These are phyloP conservation scores for Tangara arthus DNA, from an alignment of 2,797 vertebrate genomes.

Conservation along the genomic window DNA sequence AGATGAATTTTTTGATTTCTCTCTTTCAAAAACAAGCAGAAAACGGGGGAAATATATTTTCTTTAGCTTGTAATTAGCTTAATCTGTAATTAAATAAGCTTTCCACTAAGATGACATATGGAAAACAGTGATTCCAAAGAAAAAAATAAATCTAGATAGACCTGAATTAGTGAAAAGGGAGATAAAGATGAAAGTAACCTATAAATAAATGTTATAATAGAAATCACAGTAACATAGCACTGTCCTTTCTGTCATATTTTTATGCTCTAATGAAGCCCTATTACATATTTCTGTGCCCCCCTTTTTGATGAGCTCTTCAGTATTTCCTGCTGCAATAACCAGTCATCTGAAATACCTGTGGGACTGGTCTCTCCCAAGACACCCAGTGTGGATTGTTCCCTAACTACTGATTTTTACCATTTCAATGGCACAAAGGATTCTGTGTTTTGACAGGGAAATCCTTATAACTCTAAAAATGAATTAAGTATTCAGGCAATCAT, in stretches of 20 bases:
- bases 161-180: background rate
- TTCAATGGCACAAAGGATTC: background rate
- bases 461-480: constrained; percentile 6
- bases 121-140: background rate
- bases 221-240: background rate
- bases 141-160: background rate
- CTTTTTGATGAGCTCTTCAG: background rate
- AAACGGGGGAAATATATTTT: background rate
- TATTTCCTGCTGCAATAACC: background rate
- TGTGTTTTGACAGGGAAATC: constrained; percentile 2
- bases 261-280: background rate
- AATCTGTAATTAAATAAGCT: background rate
- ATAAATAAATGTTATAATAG: background rate
- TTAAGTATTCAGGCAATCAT: constrained; percentile 5
- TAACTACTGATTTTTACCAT: background rate
- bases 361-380: background rate
- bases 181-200: background rate
- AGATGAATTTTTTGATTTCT: background rate
- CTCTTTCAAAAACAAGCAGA: background rate
- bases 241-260: background rate
- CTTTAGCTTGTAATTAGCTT: background rate
- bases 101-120: background rate
- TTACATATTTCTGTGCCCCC: background rate
- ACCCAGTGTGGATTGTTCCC: background rate
- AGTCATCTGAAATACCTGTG: background rate